A percentile compares a stretch with the other conserved stretches of the same genome.
phyloP scores from a whole-genome alignment of 2,888 invertebrate genomes.

The Lasioglossum lativentre region DNA sequence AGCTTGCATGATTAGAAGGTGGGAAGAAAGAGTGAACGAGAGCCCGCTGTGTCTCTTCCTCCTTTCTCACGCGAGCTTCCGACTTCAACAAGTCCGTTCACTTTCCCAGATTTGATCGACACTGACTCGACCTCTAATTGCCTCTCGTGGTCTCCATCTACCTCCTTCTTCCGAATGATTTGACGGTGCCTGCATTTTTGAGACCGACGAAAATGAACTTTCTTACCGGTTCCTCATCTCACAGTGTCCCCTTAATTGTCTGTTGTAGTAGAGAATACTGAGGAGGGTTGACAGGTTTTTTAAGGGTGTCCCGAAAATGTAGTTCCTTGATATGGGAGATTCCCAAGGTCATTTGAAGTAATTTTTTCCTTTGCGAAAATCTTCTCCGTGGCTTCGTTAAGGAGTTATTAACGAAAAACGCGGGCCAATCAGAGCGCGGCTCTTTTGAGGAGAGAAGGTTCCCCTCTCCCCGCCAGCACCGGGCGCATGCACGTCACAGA shows the following conservation, averaged over 20 bases:
- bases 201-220: background rate
- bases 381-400: too few relatives aligned
- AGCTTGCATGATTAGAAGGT: slow-evolving; percentile 23
- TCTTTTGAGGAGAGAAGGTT: too few relatives aligned
- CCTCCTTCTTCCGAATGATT: background rate
- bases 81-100: background rate
- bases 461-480: too few relatives aligned
- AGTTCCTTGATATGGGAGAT: too few relatives aligned
- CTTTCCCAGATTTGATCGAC: background rate
- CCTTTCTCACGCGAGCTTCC: background rate
- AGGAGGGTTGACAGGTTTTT: background rate
- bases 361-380: too few relatives aligned
- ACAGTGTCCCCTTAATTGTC: background rate
- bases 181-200: background rate
- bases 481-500: too few relatives aligned
- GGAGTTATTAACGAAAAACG: too few relatives aligned
- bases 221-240: background rate
- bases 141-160: background rate
- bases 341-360: too few relatives aligned
- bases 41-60: background rate
- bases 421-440: too few relatives aligned
- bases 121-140: background rate
- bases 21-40: background rate
- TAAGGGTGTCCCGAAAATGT: too few relatives aligned
- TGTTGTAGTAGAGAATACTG: background rate